phyloP scores from a whole-genome alignment of 2,888 invertebrate genomes.

The Apodemia duryi region DNA sequence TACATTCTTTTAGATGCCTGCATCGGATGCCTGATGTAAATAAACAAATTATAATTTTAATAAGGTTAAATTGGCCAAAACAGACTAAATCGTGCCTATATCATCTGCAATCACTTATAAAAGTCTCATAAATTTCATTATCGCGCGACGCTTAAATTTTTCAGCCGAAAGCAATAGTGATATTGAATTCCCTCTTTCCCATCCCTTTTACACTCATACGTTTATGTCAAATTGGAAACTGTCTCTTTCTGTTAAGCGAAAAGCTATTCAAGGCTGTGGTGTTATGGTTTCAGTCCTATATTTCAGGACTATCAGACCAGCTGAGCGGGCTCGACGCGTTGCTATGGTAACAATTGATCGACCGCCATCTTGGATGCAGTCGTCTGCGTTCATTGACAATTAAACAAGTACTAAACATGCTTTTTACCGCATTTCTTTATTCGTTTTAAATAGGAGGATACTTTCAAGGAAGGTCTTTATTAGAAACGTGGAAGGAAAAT shows the following conservation, averaged over 20 bases:
- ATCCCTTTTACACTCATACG: not conserved
- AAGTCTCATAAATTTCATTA: slow-evolving; percentile 1
- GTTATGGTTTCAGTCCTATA: slow-evolving; percentile 51
- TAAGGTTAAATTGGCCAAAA: not conserved
- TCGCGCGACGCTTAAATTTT: not conserved
- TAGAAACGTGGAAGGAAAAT: not conserved
- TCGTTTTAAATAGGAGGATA: not conserved
- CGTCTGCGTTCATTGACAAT: slow-evolving; percentile 51
- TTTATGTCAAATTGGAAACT: not conserved
- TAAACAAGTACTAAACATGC: slow-evolving; percentile 18
- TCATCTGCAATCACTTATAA: slow-evolving; percentile 1
- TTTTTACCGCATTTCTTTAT: slow-evolving; percentile 12
- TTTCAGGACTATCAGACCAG: slow-evolving; percentile 45
- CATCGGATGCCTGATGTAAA: not conserved
- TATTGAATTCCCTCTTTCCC: slow-evolving; percentile 1
- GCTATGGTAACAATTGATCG: slow-evolving; percentile 72
- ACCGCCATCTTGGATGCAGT: slow-evolving; percentile 65
- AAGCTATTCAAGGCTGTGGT: slow-evolving; percentile 34
- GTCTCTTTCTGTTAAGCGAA: slow-evolving; percentile 28
- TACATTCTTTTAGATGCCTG: no score
- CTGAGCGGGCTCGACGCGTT: slow-evolving; percentile 64
- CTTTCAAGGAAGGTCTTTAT: not conserved
- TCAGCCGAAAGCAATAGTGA: slow-evolving; percentile 6
- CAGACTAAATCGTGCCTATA: not conserved
- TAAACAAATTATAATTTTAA: not conserved